phyloP scores from a whole-genome alignment of 2,888 invertebrate species.

The Ptilodon capucinus region DNA sequence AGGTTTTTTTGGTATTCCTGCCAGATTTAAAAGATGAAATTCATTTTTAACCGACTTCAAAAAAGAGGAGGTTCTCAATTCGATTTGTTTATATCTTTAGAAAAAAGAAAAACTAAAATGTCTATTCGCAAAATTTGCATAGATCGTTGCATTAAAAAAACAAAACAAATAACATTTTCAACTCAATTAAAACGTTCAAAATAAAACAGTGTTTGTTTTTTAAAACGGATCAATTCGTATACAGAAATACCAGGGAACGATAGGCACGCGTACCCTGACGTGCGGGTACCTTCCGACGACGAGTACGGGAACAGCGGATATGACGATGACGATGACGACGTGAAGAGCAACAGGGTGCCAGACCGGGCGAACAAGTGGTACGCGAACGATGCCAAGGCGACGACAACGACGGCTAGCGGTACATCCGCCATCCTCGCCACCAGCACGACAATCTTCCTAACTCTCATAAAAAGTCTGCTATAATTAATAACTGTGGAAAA shows the following conservation, averaged over 20 bases:
- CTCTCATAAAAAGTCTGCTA: conserved; percentile 37
- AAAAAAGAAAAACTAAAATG: too few species aligned
- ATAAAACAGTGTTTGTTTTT: background rate
- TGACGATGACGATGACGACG: conserved; percentile 58
- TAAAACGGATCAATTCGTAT: background rate
- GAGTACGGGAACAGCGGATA: conserved; percentile 71
- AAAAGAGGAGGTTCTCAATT: too few species aligned
- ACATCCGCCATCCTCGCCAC: conserved; percentile 34
- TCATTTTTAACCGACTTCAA: too few species aligned
- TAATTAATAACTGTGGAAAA: conserved; percentile 22
- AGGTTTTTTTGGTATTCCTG: too few species aligned
- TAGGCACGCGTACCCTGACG: conserved; percentile 69
- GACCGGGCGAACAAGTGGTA: conserved; percentile 80
- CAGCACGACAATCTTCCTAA: conserved; percentile 45
- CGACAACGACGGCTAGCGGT: conserved; percentile 46
- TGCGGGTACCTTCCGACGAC: conserved; percentile 64
- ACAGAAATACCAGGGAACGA: conserved; percentile 79
- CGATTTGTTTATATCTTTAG: too few species aligned
- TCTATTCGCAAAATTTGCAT: too few species aligned
- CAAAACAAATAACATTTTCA: conserved; percentile 4
- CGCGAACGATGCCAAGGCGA: conserved; percentile 68
- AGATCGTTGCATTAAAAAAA: background rate
- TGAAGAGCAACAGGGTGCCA: conserved; percentile 73
- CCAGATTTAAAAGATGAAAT: too few species aligned
- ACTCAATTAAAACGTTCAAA: background rate